Base-by-base conservation (phyloP, 2,113 vertebrate species). In the Excalfactoria chinensis region DNA sequence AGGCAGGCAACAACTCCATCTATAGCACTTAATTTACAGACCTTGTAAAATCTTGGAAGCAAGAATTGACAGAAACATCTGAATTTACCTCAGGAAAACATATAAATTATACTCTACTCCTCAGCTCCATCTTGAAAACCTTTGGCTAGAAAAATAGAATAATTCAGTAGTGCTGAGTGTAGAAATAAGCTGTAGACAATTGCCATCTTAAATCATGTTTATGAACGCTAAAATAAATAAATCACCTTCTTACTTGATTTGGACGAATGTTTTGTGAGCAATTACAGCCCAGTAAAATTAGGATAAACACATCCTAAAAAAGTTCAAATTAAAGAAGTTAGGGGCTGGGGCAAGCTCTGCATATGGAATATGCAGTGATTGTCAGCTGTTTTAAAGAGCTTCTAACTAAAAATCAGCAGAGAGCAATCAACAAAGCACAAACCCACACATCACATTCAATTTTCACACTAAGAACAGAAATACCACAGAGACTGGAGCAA, bases 21-120 rank as follows among this genome's bases (percentile, higher is more conserved):
- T 48, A 60, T 4, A 96, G 92, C 82, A 93, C 77, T 96, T 97
- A 95, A 98, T 97, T 97, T 97, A 97, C 89, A 95, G 82, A 91
- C 90, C 93, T 94, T 97, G 84, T 94, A 97, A 97, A 97, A 97
- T 88, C 89, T 92, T 86, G 69, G 77, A 95, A 97, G 88, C 32
- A 94, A 85, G 87, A 96, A 97, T 94, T 94, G 96, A 98, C 93
- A 97, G 91, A 96, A 95, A 88, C 59, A 84, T 97, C 90, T 48
- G 91, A 94, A 94, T 97, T 97, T 94, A 96, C 88, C 85, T 91
- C 63, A 59, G 96, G 93, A 97, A 74, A 96, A 78, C 73, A 94
- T 93, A 92, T 91, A 96, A 97, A 95, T 97, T 93, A 91, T 95
- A 93, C 84, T 86, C 64, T 67, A 46, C 69, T 91, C 48, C 95